phyloP scores from a whole-genome alignment of 1,140 invertebrate genomes.

The Meloidogyne hapla region DNA sequence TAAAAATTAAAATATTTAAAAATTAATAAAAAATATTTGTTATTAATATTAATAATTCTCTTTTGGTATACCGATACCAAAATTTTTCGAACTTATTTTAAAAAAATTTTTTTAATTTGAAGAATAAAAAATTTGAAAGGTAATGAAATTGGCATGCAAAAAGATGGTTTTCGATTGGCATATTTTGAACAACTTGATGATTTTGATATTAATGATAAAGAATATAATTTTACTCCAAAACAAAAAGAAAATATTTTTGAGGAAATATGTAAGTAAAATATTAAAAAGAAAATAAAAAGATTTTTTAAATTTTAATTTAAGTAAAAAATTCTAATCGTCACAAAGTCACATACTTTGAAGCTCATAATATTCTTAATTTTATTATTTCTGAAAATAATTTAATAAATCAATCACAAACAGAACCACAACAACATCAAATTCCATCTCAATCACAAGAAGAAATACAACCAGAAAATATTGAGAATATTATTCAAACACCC shows the following conservation, averaged over 20 bases:
- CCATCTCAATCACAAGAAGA: background rate
- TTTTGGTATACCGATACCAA: too few species aligned
- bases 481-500: background rate
- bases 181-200: background rate
- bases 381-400: background rate
- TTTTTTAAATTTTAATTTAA: background rate
- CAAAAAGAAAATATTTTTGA: background rate
- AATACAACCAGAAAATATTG: background rate
- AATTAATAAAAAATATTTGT: too few species aligned
- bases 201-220: background rate
- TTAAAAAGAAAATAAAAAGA: background rate
- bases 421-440: too few species aligned
- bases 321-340: background rate
- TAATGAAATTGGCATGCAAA: background rate
- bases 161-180: background rate
- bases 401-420: background rate
- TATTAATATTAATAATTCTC: too few species aligned
- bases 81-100: too few species aligned
- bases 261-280: background rate
- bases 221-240: background rate
- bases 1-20: too few species aligned
- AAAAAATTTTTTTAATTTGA: too few species aligned
- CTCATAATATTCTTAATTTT: background rate
- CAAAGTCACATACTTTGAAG: background rate
- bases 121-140: background rate